Conservation (phyloP, 2,888 invertebrate species). For the Leucophora obtusa region DNA sequence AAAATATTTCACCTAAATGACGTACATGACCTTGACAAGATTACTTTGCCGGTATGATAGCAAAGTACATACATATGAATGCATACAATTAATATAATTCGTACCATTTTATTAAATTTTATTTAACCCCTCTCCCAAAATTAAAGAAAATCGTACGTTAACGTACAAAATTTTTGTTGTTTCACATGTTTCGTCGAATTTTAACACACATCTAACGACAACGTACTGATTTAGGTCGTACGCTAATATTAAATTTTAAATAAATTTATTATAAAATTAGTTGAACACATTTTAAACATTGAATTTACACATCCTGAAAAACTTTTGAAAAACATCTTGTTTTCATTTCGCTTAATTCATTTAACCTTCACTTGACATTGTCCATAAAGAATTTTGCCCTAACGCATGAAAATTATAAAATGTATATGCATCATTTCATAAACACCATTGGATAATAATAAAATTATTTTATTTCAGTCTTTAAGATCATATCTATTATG, state of each 20-base stretch:
- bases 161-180: no score
- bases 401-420: slow-evolving; percentile 25
- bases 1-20: slow-evolving; percentile 13
- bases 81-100: no score
- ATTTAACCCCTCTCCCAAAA: no score
- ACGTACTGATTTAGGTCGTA: no score
- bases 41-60: slow-evolving; percentile 35
- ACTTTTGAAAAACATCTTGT: background rate
- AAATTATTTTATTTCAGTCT: background rate
- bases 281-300: background rate
- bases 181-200: no score
- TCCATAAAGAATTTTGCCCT: slow-evolving; percentile 9
- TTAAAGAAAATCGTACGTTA: no score
- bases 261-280: background rate
- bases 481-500: background rate
- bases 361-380: slow-evolving; percentile 71
- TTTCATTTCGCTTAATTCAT: slow-evolving; percentile 25
- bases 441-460: background rate
- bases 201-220: no score
- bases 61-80: background rate
- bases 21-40: slow-evolving; percentile 51
- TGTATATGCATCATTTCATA: slow-evolving; percentile 1
- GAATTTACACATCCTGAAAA: background rate
- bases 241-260: background rate
- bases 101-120: background rate